Percentiles rank a stretch among this genome's conserved stretches.
Conservation (phyloP, 2,888 invertebrate species). For the Caenorhabditis sp. region DNA sequence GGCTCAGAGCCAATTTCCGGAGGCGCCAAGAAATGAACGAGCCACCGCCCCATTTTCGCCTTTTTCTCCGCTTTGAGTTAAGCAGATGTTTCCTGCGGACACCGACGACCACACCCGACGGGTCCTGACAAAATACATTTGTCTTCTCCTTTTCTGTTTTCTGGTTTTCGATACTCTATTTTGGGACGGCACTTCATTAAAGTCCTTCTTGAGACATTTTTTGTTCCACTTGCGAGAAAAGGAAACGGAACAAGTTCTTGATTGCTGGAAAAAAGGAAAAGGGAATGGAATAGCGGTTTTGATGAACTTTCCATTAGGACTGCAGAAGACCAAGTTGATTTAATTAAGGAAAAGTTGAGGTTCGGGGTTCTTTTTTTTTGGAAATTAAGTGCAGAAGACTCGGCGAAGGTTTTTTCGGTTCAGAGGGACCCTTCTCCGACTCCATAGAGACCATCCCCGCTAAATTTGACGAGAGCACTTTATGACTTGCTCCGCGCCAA, state of each 20-base stretch:
- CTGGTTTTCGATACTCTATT: slow-evolving; percentile 3
- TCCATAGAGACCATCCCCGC: neutral
- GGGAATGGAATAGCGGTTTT: too few relatives aligned
- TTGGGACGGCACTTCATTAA: neutral
- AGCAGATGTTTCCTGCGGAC: slow-evolving; percentile 38
- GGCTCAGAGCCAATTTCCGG: slow-evolving; percentile 28
- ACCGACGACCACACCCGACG: too few relatives aligned
- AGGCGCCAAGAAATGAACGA: slow-evolving; percentile 21
- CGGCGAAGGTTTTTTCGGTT: too few relatives aligned
- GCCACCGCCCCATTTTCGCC: neutral
- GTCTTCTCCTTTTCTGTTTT: neutral
- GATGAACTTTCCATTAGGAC: slow-evolving; percentile 10
- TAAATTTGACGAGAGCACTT: too few relatives aligned
- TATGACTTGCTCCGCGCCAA: slow-evolving; percentile 3
- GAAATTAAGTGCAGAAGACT: too few relatives aligned
- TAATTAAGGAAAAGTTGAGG: too few relatives aligned
- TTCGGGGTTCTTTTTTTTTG: too few relatives aligned
- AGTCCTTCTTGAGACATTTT: neutral
- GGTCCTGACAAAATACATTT: neutral
- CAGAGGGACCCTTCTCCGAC: too few relatives aligned
- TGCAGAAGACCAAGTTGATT: neutral
- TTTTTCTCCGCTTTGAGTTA: slow-evolving; percentile 5
- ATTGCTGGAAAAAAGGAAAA: too few relatives aligned
- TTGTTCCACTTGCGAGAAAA: neutral
- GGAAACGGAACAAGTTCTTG: neutral